Base-by-base conservation (phyloP, 2,113 vertebrate species). In the Oryzias celebensis region DNA sequence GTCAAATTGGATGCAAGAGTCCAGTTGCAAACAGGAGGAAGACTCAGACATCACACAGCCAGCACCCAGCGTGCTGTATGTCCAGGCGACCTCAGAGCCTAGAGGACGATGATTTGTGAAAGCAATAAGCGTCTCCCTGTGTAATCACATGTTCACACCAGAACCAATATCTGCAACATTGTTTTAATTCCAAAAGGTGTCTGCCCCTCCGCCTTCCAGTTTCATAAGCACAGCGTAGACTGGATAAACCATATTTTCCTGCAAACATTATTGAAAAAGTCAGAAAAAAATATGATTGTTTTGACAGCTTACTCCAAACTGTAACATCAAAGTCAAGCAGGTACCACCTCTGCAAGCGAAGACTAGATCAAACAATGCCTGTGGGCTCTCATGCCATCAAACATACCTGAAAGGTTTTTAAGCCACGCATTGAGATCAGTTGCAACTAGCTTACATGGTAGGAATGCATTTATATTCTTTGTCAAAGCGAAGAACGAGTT, bases 401-500 rank as follows among this genome's bases (percentile, higher is more conserved):
- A 62, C 61, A 58, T 55, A 70, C 15, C 78, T 67, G 80, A 65
- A 49, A 51, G 53, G 52, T 53, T 59, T 73, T 71, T 26, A 53
- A 71, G 65, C 44, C 20, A 16, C 15, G 63, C 18, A 44, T 59
- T 63, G 53, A 55, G 66, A 85, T 71, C 62, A 50, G 61, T 73
- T 73, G 70, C 64, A 83, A 80, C 64, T 23, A 59, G 63, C 80
- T 47, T 71, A 67, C 69, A 79, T 36, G 36, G 68, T 61, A 58
- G 68, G 52, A 82, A 73, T 58, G 22, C 44, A 51, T 54, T 58
- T 3, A 17, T 49, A 68, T 81, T 85, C 73, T 85, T 65, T 69
- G 23, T 43, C 58, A 87, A 86, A 83, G 26, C 31, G 89, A 68
- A 81, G 75, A 90, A 91, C 89, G 53, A 79, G 91, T 90, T 48